Conservation (phyloP, 2,113 vertebrate genomes). For the Turdus rufiventris region DNA sequence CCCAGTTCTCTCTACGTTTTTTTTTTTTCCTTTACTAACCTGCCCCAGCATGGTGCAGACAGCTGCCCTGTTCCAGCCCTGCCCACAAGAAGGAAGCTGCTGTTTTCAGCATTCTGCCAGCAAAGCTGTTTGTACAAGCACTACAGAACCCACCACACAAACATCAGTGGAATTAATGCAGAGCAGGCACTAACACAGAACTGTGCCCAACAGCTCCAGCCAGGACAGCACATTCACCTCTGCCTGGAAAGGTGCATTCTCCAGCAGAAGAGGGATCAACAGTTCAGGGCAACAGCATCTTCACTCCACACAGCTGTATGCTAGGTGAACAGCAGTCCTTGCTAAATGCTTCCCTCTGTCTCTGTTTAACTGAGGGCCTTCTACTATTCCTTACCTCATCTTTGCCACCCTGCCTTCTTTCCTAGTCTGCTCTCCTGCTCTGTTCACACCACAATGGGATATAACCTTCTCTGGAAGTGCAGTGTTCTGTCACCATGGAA, state of each 20-base stretch:
- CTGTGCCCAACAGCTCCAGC: accelerated
- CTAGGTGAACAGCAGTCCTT: background rate
- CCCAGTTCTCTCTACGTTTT: background rate
- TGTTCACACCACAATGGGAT: background rate
- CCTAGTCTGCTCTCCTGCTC: background rate
- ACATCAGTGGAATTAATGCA: background rate
- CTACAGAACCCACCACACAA: background rate
- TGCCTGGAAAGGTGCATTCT: background rate
- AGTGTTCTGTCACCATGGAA: background rate
- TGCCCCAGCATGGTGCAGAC: background rate
- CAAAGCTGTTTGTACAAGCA: background rate
- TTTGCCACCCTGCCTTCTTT: background rate
- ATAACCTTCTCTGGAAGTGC: background rate
- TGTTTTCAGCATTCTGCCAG: background rate
- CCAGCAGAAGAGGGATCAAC: background rate
- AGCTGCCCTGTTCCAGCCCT: background rate
- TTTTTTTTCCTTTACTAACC: background rate
- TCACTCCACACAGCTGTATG: background rate
- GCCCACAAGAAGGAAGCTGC: background rate
- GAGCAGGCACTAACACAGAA: background rate
- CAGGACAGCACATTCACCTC: background rate
- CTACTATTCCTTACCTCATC: background rate
- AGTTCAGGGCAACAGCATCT: background rate
- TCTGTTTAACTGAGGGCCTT: background rate
- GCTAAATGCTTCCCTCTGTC: background rate